Evolutionary conservation across 1,140 invertebrate genomes (phyloP), one percentile per base, ranked within the genome.

Genomic region (Nasonia longicornis): DNA sequence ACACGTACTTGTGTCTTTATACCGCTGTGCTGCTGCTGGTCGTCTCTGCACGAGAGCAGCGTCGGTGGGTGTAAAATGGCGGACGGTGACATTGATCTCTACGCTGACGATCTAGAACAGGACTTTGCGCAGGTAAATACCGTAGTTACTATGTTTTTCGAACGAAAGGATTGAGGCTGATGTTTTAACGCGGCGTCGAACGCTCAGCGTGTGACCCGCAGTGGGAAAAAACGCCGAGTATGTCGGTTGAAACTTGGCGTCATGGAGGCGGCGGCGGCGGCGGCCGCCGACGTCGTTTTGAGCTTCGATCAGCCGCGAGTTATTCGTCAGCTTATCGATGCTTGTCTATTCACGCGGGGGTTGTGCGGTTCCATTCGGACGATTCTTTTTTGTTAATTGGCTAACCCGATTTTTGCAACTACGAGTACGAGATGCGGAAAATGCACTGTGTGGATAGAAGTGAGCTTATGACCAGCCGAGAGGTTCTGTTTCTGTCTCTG

Each of bases 81-180:
- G 92, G 97, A 98, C 91, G 96, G 95, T 92, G 97, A 98, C 93
- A 97, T 98, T 91, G 97, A 98, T 95, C 94, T 98, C 86, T 98
- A 98, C 92, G 96, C 96, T 85, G 97, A 98, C 90, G 97, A 98
- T 94, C 95, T 98, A 89, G 97, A 98, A 92, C 95, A 97, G 89
- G 96, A 97, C 93, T 98, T 98, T 92, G 95, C 96, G 87, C 95
- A 96, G 92, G 96, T 96, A 93, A 92, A 84, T 52, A 35, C 14
- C 26, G 3, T n/a, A 58, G 12, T 58, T 16, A 16, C 20, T 20
- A 16, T 16, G 14, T 20, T 42, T 31, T n/a, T 12, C 14, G 29
- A 31, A 6, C 35, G 35, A 7, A 29, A 8, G 20, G 16, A 16
- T 31, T 8, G 29, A 71, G 35, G 12, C 14, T 16, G 16, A 16